A percentile compares a stretch with the other conserved stretches of the same genome.
Evolutionary conservation across 2,113 vertebrate genomes (phyloP).

Genomic region (Brienomyrus brachyistius): DNA sequence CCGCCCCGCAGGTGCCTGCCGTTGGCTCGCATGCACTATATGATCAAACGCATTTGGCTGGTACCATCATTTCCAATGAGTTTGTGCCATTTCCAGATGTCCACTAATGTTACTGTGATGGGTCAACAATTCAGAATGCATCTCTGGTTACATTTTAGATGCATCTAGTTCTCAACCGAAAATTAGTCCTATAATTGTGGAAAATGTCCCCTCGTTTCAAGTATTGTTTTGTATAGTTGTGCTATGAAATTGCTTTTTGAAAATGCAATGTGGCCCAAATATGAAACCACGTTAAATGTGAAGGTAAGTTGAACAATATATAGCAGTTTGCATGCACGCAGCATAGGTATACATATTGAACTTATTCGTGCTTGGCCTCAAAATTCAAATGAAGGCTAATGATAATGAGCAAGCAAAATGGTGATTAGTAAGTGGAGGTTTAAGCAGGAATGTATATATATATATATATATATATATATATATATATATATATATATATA

Average conservation of each 20-base stretch:
- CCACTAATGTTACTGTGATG: neutral
- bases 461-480: neutral
- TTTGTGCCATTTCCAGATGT: too few relatives aligned
- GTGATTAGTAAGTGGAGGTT: neutral
- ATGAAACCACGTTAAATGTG: neutral
- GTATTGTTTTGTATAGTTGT: neutral
- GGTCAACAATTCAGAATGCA: neutral
- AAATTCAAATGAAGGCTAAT: neutral
- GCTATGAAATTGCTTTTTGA: neutral
- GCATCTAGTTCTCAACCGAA: neutral
- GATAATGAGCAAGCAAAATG: neutral
- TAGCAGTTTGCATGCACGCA: neutral
- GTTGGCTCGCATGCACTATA: neutral
- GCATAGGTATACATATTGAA: neutral
- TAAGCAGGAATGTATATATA: neutral
- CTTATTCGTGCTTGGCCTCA: neutral
- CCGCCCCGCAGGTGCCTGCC: neutral
- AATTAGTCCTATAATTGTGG: neutral
- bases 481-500: neutral
- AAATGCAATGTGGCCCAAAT: neutral
- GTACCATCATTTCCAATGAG: neutral
- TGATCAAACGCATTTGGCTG: neutral
- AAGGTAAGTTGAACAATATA: neutral
- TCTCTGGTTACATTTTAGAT: neutral
- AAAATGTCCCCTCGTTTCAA: neutral